Conservation (phyloP, 2,113 vertebrate genomes). For the Epinephelus lanceolatus region DNA sequence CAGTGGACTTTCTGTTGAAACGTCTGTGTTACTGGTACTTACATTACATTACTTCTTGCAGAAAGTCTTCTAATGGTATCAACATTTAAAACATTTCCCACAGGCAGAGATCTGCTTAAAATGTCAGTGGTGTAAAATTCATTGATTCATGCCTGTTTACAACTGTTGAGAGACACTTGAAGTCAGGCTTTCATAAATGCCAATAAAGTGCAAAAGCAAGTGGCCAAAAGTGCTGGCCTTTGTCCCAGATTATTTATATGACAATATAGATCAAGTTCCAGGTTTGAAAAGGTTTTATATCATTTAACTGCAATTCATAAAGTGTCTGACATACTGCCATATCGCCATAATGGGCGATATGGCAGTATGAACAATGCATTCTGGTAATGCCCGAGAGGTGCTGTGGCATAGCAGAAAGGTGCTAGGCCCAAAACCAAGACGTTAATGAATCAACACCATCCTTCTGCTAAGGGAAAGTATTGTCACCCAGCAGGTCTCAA, state of each 20-base stretch:
- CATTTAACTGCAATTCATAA: neutral
- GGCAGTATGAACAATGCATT: neutral
- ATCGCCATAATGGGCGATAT: neutral
- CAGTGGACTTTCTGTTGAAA: no score
- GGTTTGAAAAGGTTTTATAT: neutral
- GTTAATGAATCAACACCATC: slow-evolving; percentile 79
- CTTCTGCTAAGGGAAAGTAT: slow-evolving; percentile 64
- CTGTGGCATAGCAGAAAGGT: slow-evolving; percentile 70
- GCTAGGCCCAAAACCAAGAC: slow-evolving; percentile 79
- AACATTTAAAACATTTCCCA: no score
- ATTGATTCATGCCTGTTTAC: neutral
- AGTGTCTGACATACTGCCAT: neutral
- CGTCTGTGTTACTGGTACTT: no score
- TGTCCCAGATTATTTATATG: neutral
- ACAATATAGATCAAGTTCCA: neutral
- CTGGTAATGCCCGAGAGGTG: neutral
- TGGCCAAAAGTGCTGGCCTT: neutral
- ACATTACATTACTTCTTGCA: neutral
- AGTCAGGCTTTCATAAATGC: neutral
- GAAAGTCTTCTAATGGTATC: neutral
- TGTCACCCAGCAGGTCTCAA: neutral
- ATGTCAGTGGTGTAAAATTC: neutral
- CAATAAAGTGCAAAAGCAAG: neutral
- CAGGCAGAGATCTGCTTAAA: neutral
- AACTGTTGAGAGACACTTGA: neutral